A percentile compares a stretch with the other conserved stretches of the same genome.
phyloP scores from a whole-genome alignment of 2,888 invertebrate species.

The Trachelus stipa region DNA sequence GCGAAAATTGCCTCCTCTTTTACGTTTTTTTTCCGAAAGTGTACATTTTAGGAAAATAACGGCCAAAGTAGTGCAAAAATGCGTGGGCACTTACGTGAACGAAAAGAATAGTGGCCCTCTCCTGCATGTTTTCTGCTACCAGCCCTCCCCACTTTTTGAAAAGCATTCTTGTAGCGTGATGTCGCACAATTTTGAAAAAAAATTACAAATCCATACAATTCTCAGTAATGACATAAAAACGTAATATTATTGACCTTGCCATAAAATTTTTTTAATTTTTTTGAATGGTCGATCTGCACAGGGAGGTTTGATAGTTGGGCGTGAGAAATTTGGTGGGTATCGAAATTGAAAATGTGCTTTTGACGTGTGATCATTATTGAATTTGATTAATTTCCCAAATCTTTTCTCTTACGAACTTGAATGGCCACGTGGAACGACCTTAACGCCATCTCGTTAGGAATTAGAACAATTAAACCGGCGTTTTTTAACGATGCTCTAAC shows the following conservation, averaged over 20 bases:
- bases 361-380: not conserved
- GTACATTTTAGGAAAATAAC: not conserved
- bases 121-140: not conserved
- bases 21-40: not conserved
- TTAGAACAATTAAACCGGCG: not conserved
- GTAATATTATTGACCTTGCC: not conserved
- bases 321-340: not conserved
- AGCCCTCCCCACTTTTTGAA: not conserved
- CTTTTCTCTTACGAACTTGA: not conserved
- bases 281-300: no score
- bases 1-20: not conserved
- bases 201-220: no score
- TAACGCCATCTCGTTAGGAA: not conserved
- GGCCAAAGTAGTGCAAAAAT: not conserved
- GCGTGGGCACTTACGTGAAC: not conserved
- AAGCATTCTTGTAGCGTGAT: not conserved
- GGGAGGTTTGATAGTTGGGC: no score
- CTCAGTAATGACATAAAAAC: no score
- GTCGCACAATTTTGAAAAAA: not conserved
- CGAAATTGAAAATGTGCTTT: not conserved
- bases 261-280: not conserved
- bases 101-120: not conserved
- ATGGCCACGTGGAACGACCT: not conserved
- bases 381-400: not conserved
- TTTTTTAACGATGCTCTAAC: not conserved